Conservation (phyloP, 2,113 vertebrate genomes). For the Nyctibius bracteatus region DNA sequence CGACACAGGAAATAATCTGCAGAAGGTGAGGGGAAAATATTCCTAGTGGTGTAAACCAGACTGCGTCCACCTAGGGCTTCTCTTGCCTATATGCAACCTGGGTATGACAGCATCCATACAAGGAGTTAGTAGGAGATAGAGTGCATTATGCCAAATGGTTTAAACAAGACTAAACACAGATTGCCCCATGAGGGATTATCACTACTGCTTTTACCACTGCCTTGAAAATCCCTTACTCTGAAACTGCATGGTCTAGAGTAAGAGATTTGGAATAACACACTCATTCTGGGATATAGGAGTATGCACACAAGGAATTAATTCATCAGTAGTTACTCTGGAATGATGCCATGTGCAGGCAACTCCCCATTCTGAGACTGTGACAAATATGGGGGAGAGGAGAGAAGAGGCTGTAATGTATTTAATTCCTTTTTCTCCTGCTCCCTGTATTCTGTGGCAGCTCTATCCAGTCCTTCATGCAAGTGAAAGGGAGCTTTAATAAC, state of each 20-base stretch:
- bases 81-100: fast-evolving
- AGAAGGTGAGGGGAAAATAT: background rate
- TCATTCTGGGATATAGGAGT: background rate
- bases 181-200: background rate
- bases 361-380: background rate
- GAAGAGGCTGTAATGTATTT: background rate
- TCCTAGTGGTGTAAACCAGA: background rate
- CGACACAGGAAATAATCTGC: background rate
- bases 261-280: background rate
- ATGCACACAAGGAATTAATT: constrained; percentile 29
- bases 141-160: background rate
- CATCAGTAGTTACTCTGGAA: background rate
- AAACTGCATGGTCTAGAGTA: background rate
- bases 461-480: background rate
- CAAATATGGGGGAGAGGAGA: background rate
- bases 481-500: background rate
- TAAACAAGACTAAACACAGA: background rate
- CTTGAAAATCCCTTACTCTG: background rate
- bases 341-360: background rate
- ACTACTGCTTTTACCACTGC: background rate
- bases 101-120: background rate
- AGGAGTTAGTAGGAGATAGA: background rate
- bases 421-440: background rate
- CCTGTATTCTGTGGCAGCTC: background rate
- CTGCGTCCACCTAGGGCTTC: background rate